Evolutionary conservation across 2,888 invertebrate genomes (phyloP).

Genomic region (Caradrina kadenii): DNA sequence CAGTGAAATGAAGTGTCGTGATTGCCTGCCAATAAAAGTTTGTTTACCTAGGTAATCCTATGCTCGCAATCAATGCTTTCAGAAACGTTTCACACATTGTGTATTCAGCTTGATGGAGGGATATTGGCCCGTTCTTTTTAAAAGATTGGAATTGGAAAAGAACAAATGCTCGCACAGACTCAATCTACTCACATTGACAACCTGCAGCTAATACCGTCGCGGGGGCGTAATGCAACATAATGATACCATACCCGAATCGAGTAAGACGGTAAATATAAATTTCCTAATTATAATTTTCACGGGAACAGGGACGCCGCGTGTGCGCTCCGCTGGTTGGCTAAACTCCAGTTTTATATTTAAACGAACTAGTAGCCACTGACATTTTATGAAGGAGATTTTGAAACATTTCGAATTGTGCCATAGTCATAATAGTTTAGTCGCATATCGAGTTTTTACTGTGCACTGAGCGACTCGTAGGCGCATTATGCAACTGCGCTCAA

Average conservation of each 20-base stretch:
- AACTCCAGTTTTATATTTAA: conserved; percentile 85
- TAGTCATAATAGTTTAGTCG: conserved; percentile 52
- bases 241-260: conserved; percentile 69
- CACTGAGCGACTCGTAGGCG: background rate
- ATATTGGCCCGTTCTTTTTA: conserved; percentile 12
- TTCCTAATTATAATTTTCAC: conserved; percentile 88
- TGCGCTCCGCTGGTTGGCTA: conserved; percentile 76
- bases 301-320: conserved; percentile 80
- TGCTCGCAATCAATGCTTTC: conserved; percentile 17
- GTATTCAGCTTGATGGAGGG: conserved; percentile 15
- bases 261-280: conserved; percentile 80
- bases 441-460: conserved; percentile 28
- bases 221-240: conserved; percentile 42
- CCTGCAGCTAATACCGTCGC: conserved; percentile 24
- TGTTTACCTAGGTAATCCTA: conserved; percentile 3
- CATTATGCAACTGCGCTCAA: conserved; percentile 26
- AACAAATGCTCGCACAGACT: conserved; percentile 12
- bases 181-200: conserved; percentile 25
- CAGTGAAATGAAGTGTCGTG: conserved; percentile 7
- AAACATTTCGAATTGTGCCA: conserved; percentile 69
- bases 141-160: conserved; percentile 27
- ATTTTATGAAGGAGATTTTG: conserved; percentile 78
- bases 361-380: conserved; percentile 76
- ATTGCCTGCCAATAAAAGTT: conserved; percentile 16
- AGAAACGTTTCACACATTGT: conserved; percentile 9